A percentile compares a stretch with the other conserved stretches of the same genome.
Evolutionary conservation across 2,888 invertebrate species (phyloP).

Genomic region (Eupsilia transversa): DNA sequence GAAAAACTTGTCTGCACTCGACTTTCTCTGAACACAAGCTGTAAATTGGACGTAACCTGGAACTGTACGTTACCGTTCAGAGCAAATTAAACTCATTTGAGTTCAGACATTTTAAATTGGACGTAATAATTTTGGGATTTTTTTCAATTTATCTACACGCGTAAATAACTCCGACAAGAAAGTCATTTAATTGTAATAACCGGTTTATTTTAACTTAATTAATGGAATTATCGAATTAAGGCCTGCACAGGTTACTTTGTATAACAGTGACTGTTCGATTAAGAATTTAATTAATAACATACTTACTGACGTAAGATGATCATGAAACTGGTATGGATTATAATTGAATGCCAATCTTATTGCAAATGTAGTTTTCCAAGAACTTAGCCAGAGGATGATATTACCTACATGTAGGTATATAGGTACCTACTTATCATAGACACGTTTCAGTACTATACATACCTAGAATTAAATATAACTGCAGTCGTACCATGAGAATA

Average conservation of each 20-base stretch:
- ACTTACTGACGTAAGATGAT: constrained; percentile 22
- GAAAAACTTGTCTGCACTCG: constrained; percentile 69
- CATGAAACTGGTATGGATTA: constrained; percentile 5
- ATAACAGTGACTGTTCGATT: constrained; percentile 60
- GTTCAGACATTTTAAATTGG: constrained; percentile 51
- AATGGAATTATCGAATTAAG: constrained; percentile 21
- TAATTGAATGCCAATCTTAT: constrained; percentile 33
- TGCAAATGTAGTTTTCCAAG: constrained; percentile 32
- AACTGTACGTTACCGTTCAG: constrained; percentile 63
- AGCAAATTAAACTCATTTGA: constrained; percentile 59
- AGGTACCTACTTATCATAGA: neutral
- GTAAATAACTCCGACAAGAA: constrained; percentile 47
- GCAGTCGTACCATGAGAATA: constrained; percentile 5
- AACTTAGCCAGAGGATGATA: constrained; percentile 2
- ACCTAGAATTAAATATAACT: neutral
- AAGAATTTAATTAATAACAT: constrained; percentile 30
- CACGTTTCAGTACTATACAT: neutral
- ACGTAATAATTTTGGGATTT: constrained; percentile 20
- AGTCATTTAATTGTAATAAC: constrained; percentile 31
- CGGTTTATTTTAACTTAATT: constrained; percentile 3
- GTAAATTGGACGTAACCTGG: constrained; percentile 60
- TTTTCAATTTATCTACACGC: constrained; percentile 35
- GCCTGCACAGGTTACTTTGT: constrained; percentile 4
- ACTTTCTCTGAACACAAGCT: constrained; percentile 66
- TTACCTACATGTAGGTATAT: neutral